Evolutionary conservation across 2,797 vertebrate species (phyloP), one percentile per base, ranked within the genome.

Genomic region (Coregonus suidteri): DNA sequence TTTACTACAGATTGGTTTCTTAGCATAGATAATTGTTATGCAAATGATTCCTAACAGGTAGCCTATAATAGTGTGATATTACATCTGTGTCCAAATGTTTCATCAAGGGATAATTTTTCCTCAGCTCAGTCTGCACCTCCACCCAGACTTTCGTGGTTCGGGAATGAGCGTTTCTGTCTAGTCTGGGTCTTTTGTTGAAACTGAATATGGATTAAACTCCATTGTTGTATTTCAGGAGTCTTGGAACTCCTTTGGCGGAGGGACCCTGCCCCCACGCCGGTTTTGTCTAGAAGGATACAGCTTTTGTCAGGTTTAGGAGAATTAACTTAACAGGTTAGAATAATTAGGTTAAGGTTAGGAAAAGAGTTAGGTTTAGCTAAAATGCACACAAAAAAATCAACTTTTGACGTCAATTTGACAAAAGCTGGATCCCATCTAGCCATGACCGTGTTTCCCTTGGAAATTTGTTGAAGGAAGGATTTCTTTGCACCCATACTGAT

Each of bases 191-290:
- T 89, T 91, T 91, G 90, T 91, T 73, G 4, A 67, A 15, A 81
- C 76, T 75, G 79, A 88, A 76, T 79, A 76, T 73, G 89, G 82
- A 88, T 91, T 86, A 82, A 88, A 85, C 72, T 85, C 84, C 83
- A 88, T 91, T 93, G 87, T 85, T 85, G 81, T 77, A 3, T 86
- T 84, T 37, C 84, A 86, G 84, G 7, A 11, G 41, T 47, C 41
- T 11, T 47, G 9, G 41, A 47, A 11, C 9, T 47, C 41, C 41
- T 47, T 47, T 47, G 41, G 9, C 9, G 0, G 41, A 47, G 41
- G 41, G 41, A 47, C 41, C 2, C 41, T 9, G 37, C 2, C 0
- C 2, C 41, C 9, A 25, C 25, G 25, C 25, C 31, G 31, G 31
- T 34, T 34, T 34, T 34, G 31, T 34, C 31, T 34, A 3, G 31